Base-by-base conservation (phyloP, 2,797 vertebrate genomes). In the Rhinatrema bivittatum region DNA sequence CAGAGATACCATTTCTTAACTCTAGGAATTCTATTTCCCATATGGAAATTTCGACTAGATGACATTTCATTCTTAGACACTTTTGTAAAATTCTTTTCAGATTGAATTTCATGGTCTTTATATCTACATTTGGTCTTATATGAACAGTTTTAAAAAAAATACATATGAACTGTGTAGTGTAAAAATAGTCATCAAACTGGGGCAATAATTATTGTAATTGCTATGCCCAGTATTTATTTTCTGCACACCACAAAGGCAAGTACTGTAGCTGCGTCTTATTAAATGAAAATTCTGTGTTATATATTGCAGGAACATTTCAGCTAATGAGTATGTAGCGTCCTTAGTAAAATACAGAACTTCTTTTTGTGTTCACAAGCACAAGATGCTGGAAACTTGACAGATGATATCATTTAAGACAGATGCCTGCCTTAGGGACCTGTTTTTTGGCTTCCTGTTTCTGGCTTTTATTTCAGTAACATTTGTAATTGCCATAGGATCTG, bases 331-430 rank as follows among this genome's bases (percentile, higher is more conserved):
- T 66, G 62, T 66, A 56, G 65, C 43, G 47, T 65, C 68, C 69
- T 72, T 64, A 37, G 65, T 56, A 43, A 65, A 65, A 57, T 53
- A 65, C 60, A 70, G 68, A 56, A 68, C 70, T 78, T 53, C 53
- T 64, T 78, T 74, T 51, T 72, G 53, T 63, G 69, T 72, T 65
- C 57, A 47, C 65, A 58, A 70, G 68, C 72, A 70, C 70, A 72
- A 72, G 65, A 74, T 50, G 68, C 76, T 81, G 78, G 76, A 76
- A 75, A 76, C 63, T 68, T 79, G 77, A 83, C 82, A 82, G 70
- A 76, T 78, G 71, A 72, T 76, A 68, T 74, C 76, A 78, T 76
- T 81, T 78, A 79, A 81, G 82, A 78, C 75, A 75, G 80, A 81
- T 78, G 78, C 74, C 74, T 76, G 76, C 79, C 74, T 65, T 60